A percentile compares a stretch with the other conserved stretches of the same genome.
Evolutionary conservation across 2,113 vertebrate species (phyloP).

Genomic region (Macquaria ambigua): DNA sequence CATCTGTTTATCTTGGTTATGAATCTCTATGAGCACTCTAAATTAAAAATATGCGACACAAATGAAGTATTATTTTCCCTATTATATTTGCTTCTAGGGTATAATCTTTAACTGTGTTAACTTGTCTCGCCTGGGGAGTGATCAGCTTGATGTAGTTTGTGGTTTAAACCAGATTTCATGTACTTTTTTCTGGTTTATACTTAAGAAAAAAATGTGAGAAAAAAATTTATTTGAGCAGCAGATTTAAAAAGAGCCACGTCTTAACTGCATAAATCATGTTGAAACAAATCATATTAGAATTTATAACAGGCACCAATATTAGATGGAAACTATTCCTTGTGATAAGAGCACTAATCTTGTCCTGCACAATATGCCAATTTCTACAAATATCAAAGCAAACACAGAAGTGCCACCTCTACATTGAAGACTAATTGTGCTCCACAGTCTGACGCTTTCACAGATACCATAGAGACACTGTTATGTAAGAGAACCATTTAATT

Average conservation of each 20-base stretch:
- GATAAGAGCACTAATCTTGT: neutral
- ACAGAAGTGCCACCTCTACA: neutral
- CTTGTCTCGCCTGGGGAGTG: neutral
- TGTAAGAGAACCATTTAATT: neutral
- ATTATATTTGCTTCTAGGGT: neutral
- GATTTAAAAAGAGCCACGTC: neutral
- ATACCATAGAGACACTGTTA: neutral
- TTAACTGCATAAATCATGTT: too few relatives aligned
- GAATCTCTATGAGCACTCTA: neutral
- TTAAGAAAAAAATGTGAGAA: neutral
- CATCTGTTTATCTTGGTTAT: neutral
- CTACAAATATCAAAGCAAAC: neutral
- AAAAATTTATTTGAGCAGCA: neutral
- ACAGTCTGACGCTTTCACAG: neutral
- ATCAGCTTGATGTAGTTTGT: neutral
- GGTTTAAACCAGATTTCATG: neutral
- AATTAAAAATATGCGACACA: neutral
- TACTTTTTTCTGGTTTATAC: neutral
- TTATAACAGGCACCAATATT: neutral
- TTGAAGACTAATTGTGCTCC: neutral
- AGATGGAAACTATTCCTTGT: neutral
- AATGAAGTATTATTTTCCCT: neutral
- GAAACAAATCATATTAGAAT: too few relatives aligned
- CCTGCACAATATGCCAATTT: neutral
- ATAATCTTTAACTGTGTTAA: neutral